Evolutionary conservation across 2,888 invertebrate genomes (phyloP).

Genomic region (Sphaerophoria rueppellii): DNA sequence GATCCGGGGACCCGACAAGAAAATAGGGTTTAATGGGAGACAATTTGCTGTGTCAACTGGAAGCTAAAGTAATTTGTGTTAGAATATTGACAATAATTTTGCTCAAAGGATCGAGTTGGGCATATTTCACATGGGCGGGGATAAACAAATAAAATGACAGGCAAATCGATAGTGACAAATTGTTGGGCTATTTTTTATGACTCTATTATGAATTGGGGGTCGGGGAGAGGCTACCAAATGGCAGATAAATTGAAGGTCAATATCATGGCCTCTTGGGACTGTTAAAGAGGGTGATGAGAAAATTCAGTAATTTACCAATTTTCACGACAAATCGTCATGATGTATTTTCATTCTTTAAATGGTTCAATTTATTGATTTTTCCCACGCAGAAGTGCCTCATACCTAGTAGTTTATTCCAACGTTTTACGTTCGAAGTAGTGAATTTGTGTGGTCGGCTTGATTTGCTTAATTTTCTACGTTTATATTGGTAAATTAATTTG

Average conservation of each 20-base stretch:
- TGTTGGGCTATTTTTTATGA: conserved; percentile 12
- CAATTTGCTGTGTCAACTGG: conserved; percentile 54
- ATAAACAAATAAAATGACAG: conserved; percentile 4
- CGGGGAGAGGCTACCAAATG: background rate
- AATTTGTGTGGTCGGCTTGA: too few relatives aligned
- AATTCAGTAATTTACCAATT: too few relatives aligned
- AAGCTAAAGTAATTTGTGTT: conserved; percentile 46
- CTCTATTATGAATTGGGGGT: background rate
- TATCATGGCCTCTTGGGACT: too few relatives aligned
- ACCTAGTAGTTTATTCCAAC: too few relatives aligned
- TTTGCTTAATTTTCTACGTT: too few relatives aligned
- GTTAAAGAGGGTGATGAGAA: too few relatives aligned
- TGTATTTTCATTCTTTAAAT: too few relatives aligned
- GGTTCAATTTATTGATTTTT: too few relatives aligned
- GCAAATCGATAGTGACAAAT: conserved; percentile 20
- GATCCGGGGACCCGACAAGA: background rate
- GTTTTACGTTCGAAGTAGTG: too few relatives aligned
- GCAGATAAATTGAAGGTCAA: background rate
- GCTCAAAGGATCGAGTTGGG: background rate
- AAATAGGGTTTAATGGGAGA: conserved; percentile 36
- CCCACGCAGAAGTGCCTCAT: too few relatives aligned
- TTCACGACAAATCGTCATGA: too few relatives aligned
- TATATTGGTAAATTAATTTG: too few relatives aligned
- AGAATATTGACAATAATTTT: background rate
- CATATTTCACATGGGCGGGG: background rate